Evolutionary conservation across 2,888 invertebrate genomes (phyloP).

Genomic region (Microplitis deprimator): DNA sequence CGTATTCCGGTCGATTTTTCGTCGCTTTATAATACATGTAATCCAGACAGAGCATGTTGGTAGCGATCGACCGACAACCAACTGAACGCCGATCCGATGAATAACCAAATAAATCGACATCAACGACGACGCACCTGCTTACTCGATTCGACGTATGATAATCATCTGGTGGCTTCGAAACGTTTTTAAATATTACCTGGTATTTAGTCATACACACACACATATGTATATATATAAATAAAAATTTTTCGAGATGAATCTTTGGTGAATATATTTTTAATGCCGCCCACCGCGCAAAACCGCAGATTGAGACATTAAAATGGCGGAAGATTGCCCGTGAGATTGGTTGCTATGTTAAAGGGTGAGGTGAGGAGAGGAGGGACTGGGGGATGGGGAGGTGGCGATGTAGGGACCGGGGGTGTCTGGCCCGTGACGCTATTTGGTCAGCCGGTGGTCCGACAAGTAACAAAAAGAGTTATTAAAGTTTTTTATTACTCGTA

Average conservation of each 20-base stretch:
- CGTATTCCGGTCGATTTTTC: constrained; percentile 51
- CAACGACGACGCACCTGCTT: constrained; percentile 7
- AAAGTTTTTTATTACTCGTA: constrained; percentile 34
- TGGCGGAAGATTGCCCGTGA: constrained; percentile 61
- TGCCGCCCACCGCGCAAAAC: constrained; percentile 55
- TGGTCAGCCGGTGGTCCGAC: constrained; percentile 30
- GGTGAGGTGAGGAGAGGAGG: background rate
- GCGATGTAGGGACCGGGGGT: background rate
- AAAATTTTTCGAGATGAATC: constrained; percentile 2
- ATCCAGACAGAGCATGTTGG: constrained; percentile 38
- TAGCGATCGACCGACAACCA: constrained; percentile 21
- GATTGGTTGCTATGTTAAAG: constrained; percentile 41
- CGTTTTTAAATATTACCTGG: background rate
- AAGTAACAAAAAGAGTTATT: constrained; percentile 33
- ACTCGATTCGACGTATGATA: background rate
- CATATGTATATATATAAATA: background rate
- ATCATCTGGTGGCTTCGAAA: background rate
- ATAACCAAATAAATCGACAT: constrained; percentile 12
- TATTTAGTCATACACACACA: background rate
- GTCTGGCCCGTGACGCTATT: constrained; percentile 30
- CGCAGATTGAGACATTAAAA: constrained; percentile 64
- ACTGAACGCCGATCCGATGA: constrained; percentile 16
- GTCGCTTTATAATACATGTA: constrained; percentile 16
- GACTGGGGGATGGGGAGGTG: background rate
- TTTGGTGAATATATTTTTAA: constrained; percentile 19